These are phyloP conservation scores for Colaptes auratus DNA, from an alignment of 2,113 vertebrate species.

Conservation along the genomic window DNA sequence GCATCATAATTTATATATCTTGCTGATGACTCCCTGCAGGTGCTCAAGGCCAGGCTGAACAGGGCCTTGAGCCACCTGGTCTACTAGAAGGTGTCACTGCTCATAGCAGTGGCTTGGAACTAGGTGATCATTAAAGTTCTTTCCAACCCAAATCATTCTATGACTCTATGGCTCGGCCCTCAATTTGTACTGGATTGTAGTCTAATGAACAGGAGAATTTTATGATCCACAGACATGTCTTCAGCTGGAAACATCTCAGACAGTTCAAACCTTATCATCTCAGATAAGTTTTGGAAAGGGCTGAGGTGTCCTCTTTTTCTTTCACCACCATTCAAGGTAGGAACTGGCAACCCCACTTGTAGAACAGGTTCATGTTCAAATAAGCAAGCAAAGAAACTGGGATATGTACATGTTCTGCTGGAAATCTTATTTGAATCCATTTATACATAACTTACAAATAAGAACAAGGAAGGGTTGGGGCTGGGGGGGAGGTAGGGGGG, in stretches of 20 bases:
- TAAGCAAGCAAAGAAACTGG: not conserved
- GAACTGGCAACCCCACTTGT: not conserved
- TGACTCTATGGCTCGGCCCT: not conserved
- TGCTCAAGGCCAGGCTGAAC: too few relatives aligned
- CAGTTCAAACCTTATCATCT: not conserved
- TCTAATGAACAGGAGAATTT: not conserved
- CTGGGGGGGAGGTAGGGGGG: too few relatives aligned
- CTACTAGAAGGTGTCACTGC: too few relatives aligned
- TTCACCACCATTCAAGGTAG: fast-evolving
- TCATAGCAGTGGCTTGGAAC: too few relatives aligned
- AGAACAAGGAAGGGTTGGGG: not conserved
- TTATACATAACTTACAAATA: not conserved
- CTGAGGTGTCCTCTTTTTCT: not conserved
- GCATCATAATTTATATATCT: not conserved
- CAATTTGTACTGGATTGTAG: not conserved
- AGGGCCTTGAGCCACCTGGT: too few relatives aligned
- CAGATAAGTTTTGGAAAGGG: not conserved
- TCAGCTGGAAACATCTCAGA: not conserved
- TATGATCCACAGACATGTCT: fast-evolving
- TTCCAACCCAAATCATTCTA: too few relatives aligned
- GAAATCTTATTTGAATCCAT: not conserved
- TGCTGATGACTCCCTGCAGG: not conserved
- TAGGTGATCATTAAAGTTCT: too few relatives aligned
- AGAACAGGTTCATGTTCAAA: not conserved
- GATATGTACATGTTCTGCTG: too few relatives aligned